phyloP scores from a whole-genome alignment of 2,113 vertebrate genomes.

The Psilopsiagon aurifrons region DNA sequence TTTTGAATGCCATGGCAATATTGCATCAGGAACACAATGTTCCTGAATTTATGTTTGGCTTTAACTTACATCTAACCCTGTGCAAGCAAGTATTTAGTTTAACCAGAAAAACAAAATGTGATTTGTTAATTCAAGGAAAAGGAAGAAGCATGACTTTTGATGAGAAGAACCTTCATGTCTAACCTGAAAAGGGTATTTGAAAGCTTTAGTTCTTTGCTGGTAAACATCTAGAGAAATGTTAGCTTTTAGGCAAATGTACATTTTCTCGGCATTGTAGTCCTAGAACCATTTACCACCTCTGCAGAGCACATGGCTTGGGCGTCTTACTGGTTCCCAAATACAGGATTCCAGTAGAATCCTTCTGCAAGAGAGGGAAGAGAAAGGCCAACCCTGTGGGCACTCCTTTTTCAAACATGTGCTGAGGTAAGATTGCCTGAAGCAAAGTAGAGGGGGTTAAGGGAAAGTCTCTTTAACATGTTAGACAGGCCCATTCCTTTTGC shows the following conservation, averaged over 20 bases:
- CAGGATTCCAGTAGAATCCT: not conserved
- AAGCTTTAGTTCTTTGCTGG: not conserved
- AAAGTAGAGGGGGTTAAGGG: not conserved
- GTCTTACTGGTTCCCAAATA: not conserved
- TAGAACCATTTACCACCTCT: not conserved
- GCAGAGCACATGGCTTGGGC: not conserved
- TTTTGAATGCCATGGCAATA: not conserved
- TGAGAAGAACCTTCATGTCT: not conserved
- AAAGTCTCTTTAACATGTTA: not conserved
- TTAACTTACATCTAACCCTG: not conserved
- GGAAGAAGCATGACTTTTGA: not conserved
- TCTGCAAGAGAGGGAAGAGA: not conserved
- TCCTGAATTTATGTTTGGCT: conserved; percentile 24
- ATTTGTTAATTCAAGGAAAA: conserved; percentile 42
- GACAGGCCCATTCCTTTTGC: not conserved
- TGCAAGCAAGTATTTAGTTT: conserved; percentile 30
- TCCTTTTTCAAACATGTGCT: not conserved
- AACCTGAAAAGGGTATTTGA: not conserved
- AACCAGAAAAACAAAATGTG: conserved; percentile 6
- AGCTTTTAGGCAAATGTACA: not conserved
- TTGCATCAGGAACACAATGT: conserved; percentile 32
- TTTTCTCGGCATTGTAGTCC: not conserved
- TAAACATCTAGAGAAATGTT: not conserved
- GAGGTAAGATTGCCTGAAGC: not conserved
- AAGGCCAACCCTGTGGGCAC: fast-evolving